phyloP scores from a whole-genome alignment of 2,888 invertebrate species.

The Parelbella ahira region DNA sequence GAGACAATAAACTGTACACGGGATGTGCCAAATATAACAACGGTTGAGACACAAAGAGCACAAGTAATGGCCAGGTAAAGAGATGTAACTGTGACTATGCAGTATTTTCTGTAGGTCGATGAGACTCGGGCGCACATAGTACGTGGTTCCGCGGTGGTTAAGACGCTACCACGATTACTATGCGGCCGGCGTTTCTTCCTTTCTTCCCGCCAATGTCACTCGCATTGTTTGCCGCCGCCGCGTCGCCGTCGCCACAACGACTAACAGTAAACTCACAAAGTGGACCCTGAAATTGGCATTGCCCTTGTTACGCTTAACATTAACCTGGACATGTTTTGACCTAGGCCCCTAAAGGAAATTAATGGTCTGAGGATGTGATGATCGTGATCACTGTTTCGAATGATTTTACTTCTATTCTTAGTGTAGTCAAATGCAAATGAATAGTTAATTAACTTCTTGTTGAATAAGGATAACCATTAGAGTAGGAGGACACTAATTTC shows the following conservation, averaged over 20 bases:
- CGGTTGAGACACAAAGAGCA: constrained; percentile 22
- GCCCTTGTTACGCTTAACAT: constrained; percentile 60
- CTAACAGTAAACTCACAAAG: constrained; percentile 70
- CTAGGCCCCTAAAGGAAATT: constrained; percentile 42
- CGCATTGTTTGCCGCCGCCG: constrained; percentile 63
- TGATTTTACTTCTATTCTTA: too few species aligned
- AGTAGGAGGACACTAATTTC: constrained; percentile 10
- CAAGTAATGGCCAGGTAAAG: constrained; percentile 26
- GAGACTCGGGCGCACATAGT: constrained; percentile 30
- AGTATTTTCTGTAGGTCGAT: constrained; percentile 29
- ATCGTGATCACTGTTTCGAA: too few species aligned
- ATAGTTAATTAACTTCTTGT: constrained; percentile 1
- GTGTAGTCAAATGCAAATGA: too few species aligned
- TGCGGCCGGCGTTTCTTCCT: constrained; percentile 69
- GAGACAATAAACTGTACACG: constrained; percentile 5
- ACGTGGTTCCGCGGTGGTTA: constrained; percentile 38
- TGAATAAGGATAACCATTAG: not conserved
- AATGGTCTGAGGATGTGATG: constrained; percentile 30
- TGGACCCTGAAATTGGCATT: constrained; percentile 78
- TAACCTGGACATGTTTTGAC: constrained; percentile 47
- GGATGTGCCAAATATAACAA: constrained; percentile 14
- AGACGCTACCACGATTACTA: constrained; percentile 57
- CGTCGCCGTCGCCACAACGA: constrained; percentile 42
- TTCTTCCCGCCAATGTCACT: constrained; percentile 75
- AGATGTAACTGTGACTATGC: constrained; percentile 27